A percentile compares a stretch with the other conserved stretches of the same genome.
Conservation (phyloP, 2,797 vertebrate genomes). For the Notolepis coatsorum region DNA sequence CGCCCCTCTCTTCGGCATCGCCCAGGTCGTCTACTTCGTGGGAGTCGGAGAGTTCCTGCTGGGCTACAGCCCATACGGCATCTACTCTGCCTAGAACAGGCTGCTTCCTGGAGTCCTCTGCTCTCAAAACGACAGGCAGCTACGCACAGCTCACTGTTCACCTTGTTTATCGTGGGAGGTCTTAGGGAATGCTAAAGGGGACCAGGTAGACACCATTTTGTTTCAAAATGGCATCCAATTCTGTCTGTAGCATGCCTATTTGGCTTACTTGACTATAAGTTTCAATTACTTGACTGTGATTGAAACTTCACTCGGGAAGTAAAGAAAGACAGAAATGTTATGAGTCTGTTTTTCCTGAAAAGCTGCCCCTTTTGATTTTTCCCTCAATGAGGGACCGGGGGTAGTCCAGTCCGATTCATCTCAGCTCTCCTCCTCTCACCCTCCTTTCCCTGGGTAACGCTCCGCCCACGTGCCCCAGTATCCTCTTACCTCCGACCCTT, state of each 20-base stretch:
- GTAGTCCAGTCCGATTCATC: constrained; percentile 1
- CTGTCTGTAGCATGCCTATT: constrained; percentile 31
- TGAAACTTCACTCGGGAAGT: constrained; percentile 9
- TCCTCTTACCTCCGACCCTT: constrained; percentile 9
- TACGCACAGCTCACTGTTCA: constrained; percentile 55
- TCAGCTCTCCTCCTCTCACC: not conserved
- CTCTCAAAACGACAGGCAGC: constrained; percentile 65
- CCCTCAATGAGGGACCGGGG: constrained; percentile 50
- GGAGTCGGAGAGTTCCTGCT: constrained; percentile 86
- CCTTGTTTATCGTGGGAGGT: constrained; percentile 50
- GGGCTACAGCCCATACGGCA: constrained; percentile 78
- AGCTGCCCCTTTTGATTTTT: constrained; percentile 23
- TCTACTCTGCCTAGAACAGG: constrained; percentile 75
- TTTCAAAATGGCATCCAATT: constrained; percentile 25
- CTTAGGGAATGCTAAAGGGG: constrained; percentile 41
- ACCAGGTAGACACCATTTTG: constrained; percentile 42
- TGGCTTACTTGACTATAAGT: constrained; percentile 40
- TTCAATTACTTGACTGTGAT: constrained; percentile 31
- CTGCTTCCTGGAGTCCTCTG: constrained; percentile 20
- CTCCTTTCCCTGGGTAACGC: constrained; percentile 12
- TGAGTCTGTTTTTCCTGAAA: not conserved
- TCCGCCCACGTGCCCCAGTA: constrained; percentile 1
- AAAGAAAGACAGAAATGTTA: not conserved
- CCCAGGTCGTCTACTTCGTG: constrained; percentile 86
- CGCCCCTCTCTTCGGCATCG: constrained; percentile 89